Base-by-base conservation (phyloP, 2,797 vertebrate species). In the Sylvia borin region DNA sequence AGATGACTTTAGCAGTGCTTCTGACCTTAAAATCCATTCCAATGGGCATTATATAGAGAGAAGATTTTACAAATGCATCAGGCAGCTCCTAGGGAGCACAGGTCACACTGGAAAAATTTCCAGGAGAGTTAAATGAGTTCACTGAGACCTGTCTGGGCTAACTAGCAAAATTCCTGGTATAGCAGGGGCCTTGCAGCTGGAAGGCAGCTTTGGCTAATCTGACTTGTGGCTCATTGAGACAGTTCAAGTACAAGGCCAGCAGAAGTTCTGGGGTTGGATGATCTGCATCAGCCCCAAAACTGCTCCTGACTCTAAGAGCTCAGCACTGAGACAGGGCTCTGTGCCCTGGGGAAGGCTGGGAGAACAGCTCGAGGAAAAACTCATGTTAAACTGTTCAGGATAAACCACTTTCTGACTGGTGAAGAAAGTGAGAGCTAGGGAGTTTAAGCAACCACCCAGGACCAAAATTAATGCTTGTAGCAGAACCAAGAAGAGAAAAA, bases 1-100 rank as follows among this genome's bases (percentile, higher is more conserved):
- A 55, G 48, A 82, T 27, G 60, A 81, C 61, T 77, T 81, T 34
- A 76, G 36, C n/a, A 73, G 66, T 16, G 21, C 22, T 82, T 81
- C 55, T 86, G 77, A 66, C 77, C 92, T 93, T 85, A 88, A 87
- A 82, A 93, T 58, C 51, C 34, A 68, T 68, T 91, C 27, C 72
- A 80, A 3, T 25, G 36, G 72, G 20, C 51, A 25, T 73, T 64
- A 51, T 17, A 53, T 0, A 36, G 40, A 77, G 6, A 32, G 25
- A 38, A 85, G 20, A 34, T 57, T 83, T 82, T 38, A 82, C 29
- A 67, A 14, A 36, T 22, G 55, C 60, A 89, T 34, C 65, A 86
- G 43, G 10, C 51, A 85, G 19, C 65, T 92, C 50, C 54, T 20
- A 60, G 19, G 32, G 43, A 93, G 38, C 73, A 45, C 85, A 78